phyloP scores from a whole-genome alignment of 2,113 vertebrate genomes.

The Rhabdornis inornatus region DNA sequence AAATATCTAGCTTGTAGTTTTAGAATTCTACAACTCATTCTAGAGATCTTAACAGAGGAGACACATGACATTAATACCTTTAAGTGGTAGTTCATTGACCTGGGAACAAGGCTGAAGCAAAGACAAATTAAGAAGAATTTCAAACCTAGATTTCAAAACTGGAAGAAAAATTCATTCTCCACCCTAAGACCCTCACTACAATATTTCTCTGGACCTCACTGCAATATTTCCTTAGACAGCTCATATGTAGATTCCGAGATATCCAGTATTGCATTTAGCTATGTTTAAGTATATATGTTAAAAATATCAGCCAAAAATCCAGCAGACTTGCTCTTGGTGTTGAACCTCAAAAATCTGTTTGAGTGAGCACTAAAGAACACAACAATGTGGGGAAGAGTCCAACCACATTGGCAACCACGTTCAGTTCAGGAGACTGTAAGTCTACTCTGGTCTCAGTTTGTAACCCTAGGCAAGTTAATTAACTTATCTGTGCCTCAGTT shows the following conservation, averaged over 20 bases:
- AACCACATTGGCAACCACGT: rapidly evolving
- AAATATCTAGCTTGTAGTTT: not conserved
- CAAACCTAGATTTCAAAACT: not conserved
- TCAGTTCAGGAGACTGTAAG: not conserved
- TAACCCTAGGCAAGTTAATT: not conserved
- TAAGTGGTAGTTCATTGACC: not conserved
- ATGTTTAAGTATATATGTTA: not conserved
- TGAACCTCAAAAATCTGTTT: not conserved
- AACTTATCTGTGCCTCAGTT: not conserved
- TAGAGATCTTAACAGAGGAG: not conserved
- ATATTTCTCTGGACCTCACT: not conserved
- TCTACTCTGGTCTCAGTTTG: not conserved
- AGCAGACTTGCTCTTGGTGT: not conserved
- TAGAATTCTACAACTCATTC: not conserved
- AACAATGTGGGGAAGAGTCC: not conserved
- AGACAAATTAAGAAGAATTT: not conserved
- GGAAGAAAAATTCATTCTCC: not conserved
- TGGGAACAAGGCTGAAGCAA: not conserved
- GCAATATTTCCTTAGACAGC: no score
- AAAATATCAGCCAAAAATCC: not conserved
- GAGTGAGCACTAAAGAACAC: not conserved
- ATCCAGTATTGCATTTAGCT: not conserved
- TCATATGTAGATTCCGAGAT: not conserved
- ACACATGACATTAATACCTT: not conserved
- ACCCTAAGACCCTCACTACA: not conserved